Conservation (phyloP, 1,140 invertebrate species). For the Antheraea mylitta region DNA sequence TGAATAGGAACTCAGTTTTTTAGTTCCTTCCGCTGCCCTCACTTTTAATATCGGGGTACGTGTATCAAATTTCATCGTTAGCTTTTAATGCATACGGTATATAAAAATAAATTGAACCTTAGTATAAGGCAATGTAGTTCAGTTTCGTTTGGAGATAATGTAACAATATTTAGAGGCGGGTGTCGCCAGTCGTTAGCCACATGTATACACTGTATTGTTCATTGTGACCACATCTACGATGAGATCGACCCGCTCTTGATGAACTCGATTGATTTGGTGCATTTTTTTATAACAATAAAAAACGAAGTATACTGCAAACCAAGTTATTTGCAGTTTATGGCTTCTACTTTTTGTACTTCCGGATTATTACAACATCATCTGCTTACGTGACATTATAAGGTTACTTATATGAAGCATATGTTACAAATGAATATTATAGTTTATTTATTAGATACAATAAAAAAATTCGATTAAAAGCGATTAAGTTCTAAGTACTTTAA, state of each 20-base stretch:
- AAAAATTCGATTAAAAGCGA: no score
- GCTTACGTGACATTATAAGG: constrained; percentile 10
- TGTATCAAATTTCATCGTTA: constrained; percentile 64
- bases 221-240: constrained; percentile 52
- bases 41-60: constrained; percentile 67
- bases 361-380: constrained; percentile 29
- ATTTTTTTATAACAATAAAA: constrained; percentile 52
- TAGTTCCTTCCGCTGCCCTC: constrained; percentile 73
- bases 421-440: no score
- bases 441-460: no score
- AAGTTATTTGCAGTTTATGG: constrained; percentile 67
- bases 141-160: background rate
- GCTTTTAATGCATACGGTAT: constrained; percentile 7
- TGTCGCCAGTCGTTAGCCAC: constrained; percentile 66
- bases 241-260: constrained; percentile 48
- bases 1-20: constrained; percentile 67
- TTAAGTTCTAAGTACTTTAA: no score
- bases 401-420: background rate
- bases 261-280: constrained; percentile 55
- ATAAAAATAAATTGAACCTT: background rate
- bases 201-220: constrained; percentile 65
- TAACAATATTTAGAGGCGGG: constrained; percentile 27
- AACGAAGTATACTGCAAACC: constrained; percentile 38
- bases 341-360: constrained; percentile 56
- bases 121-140: background rate